Evolutionary conservation across 2,113 vertebrate genomes (phyloP).

Genomic region (Motacilla tschutschensis): DNA sequence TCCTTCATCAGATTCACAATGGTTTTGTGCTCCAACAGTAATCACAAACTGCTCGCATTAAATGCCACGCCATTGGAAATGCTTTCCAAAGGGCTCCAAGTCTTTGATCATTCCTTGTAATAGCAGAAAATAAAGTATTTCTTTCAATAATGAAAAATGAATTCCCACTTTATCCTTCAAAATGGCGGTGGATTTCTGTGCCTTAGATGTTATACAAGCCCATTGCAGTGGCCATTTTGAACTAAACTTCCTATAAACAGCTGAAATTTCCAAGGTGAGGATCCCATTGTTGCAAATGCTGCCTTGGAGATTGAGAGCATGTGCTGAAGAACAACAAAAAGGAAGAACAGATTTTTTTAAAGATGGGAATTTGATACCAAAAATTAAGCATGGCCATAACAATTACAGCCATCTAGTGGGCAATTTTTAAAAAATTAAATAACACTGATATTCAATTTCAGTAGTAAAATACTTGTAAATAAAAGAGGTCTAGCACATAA

Average conservation of each 20-base stretch:
- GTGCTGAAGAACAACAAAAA: background rate
- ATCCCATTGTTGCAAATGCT: rapidly evolving
- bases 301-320: rapidly evolving
- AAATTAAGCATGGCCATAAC: background rate
- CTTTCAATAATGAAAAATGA: background rate
- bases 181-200: background rate
- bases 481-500: background rate
- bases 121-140: background rate
- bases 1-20: background rate
- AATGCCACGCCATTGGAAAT: background rate
- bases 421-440: background rate
- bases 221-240: background rate
- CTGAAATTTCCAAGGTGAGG: background rate
- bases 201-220: background rate
- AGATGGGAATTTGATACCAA: background rate
- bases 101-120: background rate
- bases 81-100: background rate
- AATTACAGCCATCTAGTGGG: conserved; percentile 57
- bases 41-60: background rate
- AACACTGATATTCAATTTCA: background rate
- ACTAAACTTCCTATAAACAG: background rate
- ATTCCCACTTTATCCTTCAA: background rate
- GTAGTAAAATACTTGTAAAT: background rate
- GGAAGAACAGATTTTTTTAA: background rate
- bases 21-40: background rate